A percentile compares a stretch with the other conserved stretches of the same genome.
phyloP scores from a whole-genome alignment of 2,797 vertebrate genomes.

The Taenioides sp. region DNA sequence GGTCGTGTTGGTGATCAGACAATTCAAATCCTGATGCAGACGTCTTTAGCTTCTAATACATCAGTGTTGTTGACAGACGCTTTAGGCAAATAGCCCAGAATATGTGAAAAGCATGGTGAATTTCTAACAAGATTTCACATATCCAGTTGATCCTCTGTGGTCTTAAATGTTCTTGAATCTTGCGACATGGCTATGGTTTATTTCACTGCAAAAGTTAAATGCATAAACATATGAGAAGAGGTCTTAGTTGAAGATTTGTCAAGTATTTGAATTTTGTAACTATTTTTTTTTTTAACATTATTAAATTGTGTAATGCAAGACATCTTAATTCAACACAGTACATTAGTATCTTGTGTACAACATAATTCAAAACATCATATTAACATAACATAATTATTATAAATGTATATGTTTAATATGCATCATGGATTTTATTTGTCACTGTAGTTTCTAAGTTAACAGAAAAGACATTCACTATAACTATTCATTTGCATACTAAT shows the following conservation, averaged over 20 bases:
- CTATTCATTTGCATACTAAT: neutral
- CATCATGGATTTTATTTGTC: neutral
- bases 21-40: conserved; percentile 68
- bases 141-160: conserved; percentile 69
- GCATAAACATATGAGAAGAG: neutral
- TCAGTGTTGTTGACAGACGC: conserved; percentile 66
- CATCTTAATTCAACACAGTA: neutral
- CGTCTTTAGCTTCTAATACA: conserved; percentile 66
- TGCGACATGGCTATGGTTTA: conserved; percentile 37
- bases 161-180: conserved; percentile 55
- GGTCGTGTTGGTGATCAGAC: conserved; percentile 60
- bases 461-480: conserved; percentile 12
- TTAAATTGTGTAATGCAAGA: neutral
- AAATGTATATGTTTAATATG: neutral
- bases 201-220: neutral
- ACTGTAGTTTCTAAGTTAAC: neutral
- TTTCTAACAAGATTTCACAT: conserved; percentile 69
- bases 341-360: neutral
- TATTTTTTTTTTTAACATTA: neutral
- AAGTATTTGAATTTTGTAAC: neutral
- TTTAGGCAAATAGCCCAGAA: conserved; percentile 62
- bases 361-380: neutral
- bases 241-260: neutral
- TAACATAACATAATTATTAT: too few species aligned
- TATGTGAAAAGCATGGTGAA: conserved; percentile 62